Conservation (phyloP, 2,797 vertebrate genomes). For the Gymnodraco acuticeps region DNA sequence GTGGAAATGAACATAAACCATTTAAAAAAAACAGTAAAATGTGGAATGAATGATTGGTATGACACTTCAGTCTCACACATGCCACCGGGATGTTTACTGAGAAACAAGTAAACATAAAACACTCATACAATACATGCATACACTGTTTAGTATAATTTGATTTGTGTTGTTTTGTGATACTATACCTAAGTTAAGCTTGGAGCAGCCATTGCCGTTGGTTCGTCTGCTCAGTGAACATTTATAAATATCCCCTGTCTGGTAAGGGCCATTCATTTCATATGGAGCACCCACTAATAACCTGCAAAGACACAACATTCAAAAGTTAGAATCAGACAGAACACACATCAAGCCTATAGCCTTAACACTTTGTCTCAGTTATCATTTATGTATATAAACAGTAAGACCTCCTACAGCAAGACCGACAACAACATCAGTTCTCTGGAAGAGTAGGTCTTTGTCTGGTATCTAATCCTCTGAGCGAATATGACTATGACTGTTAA, state of each 20-base stretch:
- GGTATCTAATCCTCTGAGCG: slow-evolving; percentile 4
- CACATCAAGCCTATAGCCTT: background rate
- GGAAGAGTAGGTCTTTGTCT: slow-evolving; percentile 7
- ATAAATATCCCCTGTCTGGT: slow-evolving; percentile 96
- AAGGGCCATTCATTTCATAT: slow-evolving; percentile 93
- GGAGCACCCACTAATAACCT: slow-evolving; percentile 98
- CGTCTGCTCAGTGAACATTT: slow-evolving; percentile 90
- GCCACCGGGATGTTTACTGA: slow-evolving; percentile 41
- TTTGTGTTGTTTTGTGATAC: slow-evolving; percentile 41
- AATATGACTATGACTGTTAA: slow-evolving; percentile 15
- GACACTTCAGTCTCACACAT: slow-evolving; percentile 59
- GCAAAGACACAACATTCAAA: slow-evolving; percentile 50
- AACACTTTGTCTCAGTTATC: background rate
- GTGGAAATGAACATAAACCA: slow-evolving; percentile 76
- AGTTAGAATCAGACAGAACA: slow-evolving; percentile 5
- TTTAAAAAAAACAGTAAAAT: slow-evolving; percentile 56
- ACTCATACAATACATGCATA: slow-evolving; percentile 10
- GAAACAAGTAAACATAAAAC: slow-evolving; percentile 19
- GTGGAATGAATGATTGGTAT: slow-evolving; percentile 76
- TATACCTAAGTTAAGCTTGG: slow-evolving; percentile 96
- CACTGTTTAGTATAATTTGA: background rate
- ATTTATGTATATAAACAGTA: background rate
- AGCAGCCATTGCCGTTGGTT: slow-evolving; percentile 89
- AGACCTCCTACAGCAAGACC: background rate
- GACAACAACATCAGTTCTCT: background rate